Base-by-base conservation (phyloP, 2,888 invertebrate species). In the Oscheius myriophilus region DNA sequence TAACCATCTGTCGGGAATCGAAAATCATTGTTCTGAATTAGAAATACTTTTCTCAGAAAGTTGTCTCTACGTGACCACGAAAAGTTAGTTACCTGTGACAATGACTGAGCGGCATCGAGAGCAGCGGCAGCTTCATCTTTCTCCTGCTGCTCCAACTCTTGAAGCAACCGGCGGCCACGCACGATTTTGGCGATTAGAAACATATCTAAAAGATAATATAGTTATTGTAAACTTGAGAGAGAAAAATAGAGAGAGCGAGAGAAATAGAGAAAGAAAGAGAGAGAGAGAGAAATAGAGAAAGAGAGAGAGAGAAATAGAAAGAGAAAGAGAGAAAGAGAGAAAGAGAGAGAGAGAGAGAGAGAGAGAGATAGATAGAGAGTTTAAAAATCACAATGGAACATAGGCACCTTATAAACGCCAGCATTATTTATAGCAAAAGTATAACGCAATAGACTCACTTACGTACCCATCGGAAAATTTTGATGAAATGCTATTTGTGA, bases 141-240 rank as follows among this genome's bases (percentile, higher is more conserved):
- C 41, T 83, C 83, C 66, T 82, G 80, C 61, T 84, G 81, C 55
- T 84, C 84, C 45, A 84, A 69, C 61, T 85, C 85, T 49, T 85
- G 85, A 9, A 85, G 71, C 43, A 85, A 77, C 11, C 85, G 78
- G 14, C 85, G 80, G 11, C 85, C 85, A 16, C 85, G 78, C 23
- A 85, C 85, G 33, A 85, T 85, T 70, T 85, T 85, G 1, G 85
- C 76, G 52, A 85, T 85, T 25, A 85, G 74, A 68, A 85, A 85
- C 85, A 85, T 85, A 9, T 25, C 63, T 63, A 18, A 51, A 63
- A 18, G 9, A 43, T 16, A 33, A 33, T 2, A 2, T 4, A 7
- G 6, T 23, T 14, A 3, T 46, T 46, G 11, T 11, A 3, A 46
- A n/a, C 3, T 53, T 16, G 53, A 21, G 18, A 25, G 25, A 16